Conservation (phyloP, 2,797 vertebrate genomes). For the Cossypha niveicapilla region DNA sequence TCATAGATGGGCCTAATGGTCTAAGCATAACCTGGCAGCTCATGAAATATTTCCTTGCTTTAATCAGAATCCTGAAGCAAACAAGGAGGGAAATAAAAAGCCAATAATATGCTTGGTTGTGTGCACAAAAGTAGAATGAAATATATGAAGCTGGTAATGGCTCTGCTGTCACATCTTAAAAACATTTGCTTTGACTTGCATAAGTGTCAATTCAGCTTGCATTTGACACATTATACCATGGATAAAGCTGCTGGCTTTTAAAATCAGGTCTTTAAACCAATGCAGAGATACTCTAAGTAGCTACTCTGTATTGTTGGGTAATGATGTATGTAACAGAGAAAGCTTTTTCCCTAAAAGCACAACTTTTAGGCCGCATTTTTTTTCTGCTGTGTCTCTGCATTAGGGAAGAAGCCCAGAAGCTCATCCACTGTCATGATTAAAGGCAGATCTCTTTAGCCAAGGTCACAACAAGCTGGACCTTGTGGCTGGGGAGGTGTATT, state of each 20-base stretch:
- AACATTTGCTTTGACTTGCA: constrained; percentile 66
- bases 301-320: constrained; percentile 39
- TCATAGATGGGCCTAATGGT: constrained; percentile 62
- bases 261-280: constrained; percentile 33
- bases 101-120: constrained; percentile 62
- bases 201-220: constrained; percentile 61
- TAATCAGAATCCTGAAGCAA: constrained; percentile 64
- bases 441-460: not conserved
- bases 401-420: not conserved
- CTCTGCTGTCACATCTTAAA: constrained; percentile 64
- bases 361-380: not conserved
- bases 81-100: constrained; percentile 58
- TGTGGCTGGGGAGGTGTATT: not conserved
- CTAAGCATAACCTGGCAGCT: constrained; percentile 54
- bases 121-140: constrained; percentile 61
- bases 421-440: not conserved
- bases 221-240: constrained; percentile 42
- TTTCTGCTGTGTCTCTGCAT: not conserved
- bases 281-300: constrained; percentile 4
- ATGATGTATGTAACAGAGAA: constrained; percentile 37
- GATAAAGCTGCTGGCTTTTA: constrained; percentile 46
- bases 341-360: constrained; percentile 46
- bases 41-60: constrained; percentile 58
- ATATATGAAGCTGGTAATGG: constrained; percentile 67
- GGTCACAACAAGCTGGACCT: not conserved